Evolutionary conservation across 2,888 invertebrate species (phyloP).

Genomic region (Drosophila anomalata): DNA sequence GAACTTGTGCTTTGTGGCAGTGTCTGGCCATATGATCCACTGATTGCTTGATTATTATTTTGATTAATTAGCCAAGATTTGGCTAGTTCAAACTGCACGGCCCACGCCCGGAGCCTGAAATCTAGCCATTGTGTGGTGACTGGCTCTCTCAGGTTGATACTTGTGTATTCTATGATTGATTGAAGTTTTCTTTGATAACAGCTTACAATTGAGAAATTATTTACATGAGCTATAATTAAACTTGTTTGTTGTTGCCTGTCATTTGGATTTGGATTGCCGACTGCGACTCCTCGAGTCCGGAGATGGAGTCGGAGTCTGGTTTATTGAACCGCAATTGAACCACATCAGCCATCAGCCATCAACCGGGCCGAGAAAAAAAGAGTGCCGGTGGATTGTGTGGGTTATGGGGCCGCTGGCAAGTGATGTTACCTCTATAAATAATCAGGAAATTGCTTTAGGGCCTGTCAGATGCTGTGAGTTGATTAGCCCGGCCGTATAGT

Average conservation of each 20-base stretch:
- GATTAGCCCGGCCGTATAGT: constrained; percentile 64
- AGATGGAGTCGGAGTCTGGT: constrained; percentile 57
- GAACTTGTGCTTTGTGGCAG: constrained; percentile 54
- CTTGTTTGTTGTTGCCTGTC: constrained; percentile 79
- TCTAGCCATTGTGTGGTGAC: constrained; percentile 50
- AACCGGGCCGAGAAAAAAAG: constrained; percentile 1
- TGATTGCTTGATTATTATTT: constrained; percentile 81
- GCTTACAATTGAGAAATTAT: constrained; percentile 80
- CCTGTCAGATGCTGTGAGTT: constrained; percentile 68
- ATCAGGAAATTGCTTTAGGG: constrained; percentile 75
- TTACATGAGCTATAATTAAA: constrained; percentile 80
- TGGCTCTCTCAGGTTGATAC: constrained; percentile 70
- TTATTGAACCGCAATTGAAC: constrained; percentile 71
- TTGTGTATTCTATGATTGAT: constrained; percentile 77
- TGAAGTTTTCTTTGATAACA: constrained; percentile 80
- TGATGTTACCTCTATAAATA: constrained; percentile 70
- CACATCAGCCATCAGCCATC: constrained; percentile 16
- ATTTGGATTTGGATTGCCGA: constrained; percentile 58
- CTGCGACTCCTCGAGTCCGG: background rate
- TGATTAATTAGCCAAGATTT: constrained; percentile 82
- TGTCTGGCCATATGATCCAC: constrained; percentile 74
- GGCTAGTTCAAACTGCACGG: constrained; percentile 75
- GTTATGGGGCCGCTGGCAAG: constrained; percentile 60
- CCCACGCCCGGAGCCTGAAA: constrained; percentile 72
- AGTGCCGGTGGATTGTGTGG: constrained; percentile 52